Percentiles rank a stretch among this genome's conserved stretches.
These are phyloP conservation scores for Chrysocyon brachyurus DNA, from an alignment of 2,797 vertebrate genomes.

Conservation along the genomic window DNA sequence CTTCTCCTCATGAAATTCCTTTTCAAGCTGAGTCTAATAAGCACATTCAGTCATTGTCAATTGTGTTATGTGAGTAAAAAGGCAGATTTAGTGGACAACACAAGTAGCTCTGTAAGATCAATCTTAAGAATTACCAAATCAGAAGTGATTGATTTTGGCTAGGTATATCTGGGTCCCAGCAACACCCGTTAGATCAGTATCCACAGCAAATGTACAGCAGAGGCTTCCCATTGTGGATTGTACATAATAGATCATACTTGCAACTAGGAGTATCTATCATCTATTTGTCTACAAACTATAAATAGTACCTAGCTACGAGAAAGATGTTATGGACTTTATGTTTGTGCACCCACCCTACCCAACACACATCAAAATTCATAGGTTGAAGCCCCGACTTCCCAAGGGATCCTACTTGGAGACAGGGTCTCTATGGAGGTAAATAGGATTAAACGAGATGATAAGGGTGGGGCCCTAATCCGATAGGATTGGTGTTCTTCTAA, in stretches of 20 bases:
- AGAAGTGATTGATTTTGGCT: background rate
- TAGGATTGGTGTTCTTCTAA: background rate
- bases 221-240: background rate
- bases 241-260: background rate
- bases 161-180: background rate
- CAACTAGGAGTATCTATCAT: background rate
- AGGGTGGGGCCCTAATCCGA: background rate
- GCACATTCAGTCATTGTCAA: slow-evolving; percentile 34
- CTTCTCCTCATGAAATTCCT: slow-evolving; percentile 65
- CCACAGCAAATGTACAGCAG: background rate
- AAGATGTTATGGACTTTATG: background rate
- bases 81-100: background rate
- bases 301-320: background rate
- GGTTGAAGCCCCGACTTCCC: background rate
- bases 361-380: background rate
- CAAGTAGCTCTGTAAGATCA: background rate
- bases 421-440: background rate
- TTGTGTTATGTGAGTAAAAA: background rate
- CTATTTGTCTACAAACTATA: background rate
- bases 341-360: background rate
- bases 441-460: background rate
- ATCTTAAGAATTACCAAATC: background rate
- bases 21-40: slow-evolving; percentile 58
- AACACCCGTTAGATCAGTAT: background rate
- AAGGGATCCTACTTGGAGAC: background rate